Evolutionary conservation across 2,113 vertebrate species (phyloP), one percentile per base, ranked within the genome.

Genomic region (Rhinopomastus cyanomelas): DNA sequence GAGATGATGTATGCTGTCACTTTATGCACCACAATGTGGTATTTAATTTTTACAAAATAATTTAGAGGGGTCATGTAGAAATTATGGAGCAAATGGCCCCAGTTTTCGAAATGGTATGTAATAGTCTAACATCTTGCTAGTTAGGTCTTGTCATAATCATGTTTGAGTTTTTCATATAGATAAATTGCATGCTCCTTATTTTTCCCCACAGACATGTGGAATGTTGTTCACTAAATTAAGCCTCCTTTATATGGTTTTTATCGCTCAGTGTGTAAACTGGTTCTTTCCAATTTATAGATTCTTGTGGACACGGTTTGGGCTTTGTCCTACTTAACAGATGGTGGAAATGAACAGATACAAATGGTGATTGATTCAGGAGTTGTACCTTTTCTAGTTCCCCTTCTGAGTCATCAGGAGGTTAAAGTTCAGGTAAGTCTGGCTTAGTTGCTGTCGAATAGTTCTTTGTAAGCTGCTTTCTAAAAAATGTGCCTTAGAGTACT

Each of bases 241-340:
- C 18, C 22, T 77, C 56, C 4, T 4, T 71, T 66, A 5, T 36
- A 25, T 0, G 1, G 19, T 34, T 78, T 69, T 80, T 87, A 37
- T 26, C 82, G 29, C 79, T 89, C 89, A 88, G 34, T 21, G 4
- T 26, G 12, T 87, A 72, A 95, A 65, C 27, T 21, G 2, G 32
- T 73, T 79, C 71, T 92, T 84, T 94, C 52, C 46, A 55, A 85
- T 59, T 81, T 95, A 4, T 89, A 99, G 99, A 99, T 99, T 93
- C 98, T 99, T 55, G 99, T 99, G 94, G 99, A 99, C 96, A 99
- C 99, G n/a, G 99, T 99, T 95, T 99, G 99, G 99, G 99, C 99
- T 95, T 97, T 99, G 94, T 99, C 99, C 46, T 99, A 99, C 95
- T 97, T 99, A 97, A 99, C 99, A 92, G 99, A 99, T 21, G 99